Evolutionary conservation across 2,113 vertebrate species (phyloP), one percentile per base, ranked within the genome.

Genomic region (Lonchura striata): DNA sequence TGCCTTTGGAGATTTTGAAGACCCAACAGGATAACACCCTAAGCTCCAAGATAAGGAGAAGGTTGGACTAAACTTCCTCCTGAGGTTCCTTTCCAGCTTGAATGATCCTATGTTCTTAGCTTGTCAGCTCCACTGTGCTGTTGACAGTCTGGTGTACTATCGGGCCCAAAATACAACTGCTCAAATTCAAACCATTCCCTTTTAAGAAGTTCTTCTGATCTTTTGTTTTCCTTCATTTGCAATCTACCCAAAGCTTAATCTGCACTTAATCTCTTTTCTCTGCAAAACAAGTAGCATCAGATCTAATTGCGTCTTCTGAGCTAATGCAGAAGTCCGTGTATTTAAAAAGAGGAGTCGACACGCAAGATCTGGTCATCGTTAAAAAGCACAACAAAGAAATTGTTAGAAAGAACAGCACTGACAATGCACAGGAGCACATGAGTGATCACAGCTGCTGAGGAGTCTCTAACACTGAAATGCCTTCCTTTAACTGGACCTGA

Each of bases 241-340:
- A 88, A 66, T 83, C 82, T 77, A 90, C 53, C n/a, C 19, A 1
- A 95, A 80, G 39, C 71, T 89, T 94, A 85, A 91, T 95, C 47
- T 76, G 78, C 42, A 87, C 59, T 66, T 93, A 95, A 95, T 88
- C 63, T 77, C 47, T 88, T 90, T 94, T 90, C 75, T 75, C 84
- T 92, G 79, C 63, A 94, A 79, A 96, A 93, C 82, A 91, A 94
- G 91, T 7, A 95, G 71, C 66, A 86, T 50, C 66, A 90, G 78
- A 95, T 96, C 60, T 96, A 96, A 95, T 85, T 74, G 60, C 80
- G 44, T 54, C 71, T 90, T 80, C 71, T 96, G 82, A 82, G 86
- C 50, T 92, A 91, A 92, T 28, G 66, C 83, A 96, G 85, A 86
- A 88, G 77, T 44, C 56, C 2, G 2, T 30, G 61, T 37, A 82